Evolutionary conservation across 1,140 invertebrate genomes (phyloP).

Genomic region (Ceratoteleas bidentatus): DNA sequence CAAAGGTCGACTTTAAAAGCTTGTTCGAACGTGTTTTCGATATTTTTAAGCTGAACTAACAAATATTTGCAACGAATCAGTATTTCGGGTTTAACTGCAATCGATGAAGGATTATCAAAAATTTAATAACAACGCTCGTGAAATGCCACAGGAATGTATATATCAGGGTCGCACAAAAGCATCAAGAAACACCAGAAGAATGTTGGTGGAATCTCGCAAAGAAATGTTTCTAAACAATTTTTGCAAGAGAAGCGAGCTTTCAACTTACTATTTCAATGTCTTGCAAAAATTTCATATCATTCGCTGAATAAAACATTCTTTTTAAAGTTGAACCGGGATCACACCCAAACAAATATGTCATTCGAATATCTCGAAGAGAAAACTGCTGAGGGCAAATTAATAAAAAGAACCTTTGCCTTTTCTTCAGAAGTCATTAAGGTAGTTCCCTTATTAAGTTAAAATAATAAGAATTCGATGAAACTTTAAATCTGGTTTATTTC

Average conservation of each 20-base stretch:
- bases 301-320: neutral
- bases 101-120: slow-evolving; percentile 6
- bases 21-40: no score
- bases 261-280: slow-evolving; percentile 2
- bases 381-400: no score
- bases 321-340: neutral
- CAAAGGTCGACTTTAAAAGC: no score
- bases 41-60: no score
- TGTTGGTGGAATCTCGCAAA: neutral
- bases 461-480: no score
- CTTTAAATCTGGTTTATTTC: no score
- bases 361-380: neutral
- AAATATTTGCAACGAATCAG: neutral
- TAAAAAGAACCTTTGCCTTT: no score
- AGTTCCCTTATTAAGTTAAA: no score
- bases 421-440: no score
- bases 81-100: neutral
- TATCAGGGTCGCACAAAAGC: neutral
- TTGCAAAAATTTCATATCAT: slow-evolving; percentile 4
- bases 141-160: neutral
- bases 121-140: neutral
- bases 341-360: neutral
- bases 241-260: neutral
- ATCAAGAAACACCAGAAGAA: neutral
- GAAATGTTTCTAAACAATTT: slow-evolving; percentile 5